A percentile compares a stretch with the other conserved stretches of the same genome.
phyloP scores from a whole-genome alignment of 2,113 vertebrate genomes.

The Sphyrna mokarran region DNA sequence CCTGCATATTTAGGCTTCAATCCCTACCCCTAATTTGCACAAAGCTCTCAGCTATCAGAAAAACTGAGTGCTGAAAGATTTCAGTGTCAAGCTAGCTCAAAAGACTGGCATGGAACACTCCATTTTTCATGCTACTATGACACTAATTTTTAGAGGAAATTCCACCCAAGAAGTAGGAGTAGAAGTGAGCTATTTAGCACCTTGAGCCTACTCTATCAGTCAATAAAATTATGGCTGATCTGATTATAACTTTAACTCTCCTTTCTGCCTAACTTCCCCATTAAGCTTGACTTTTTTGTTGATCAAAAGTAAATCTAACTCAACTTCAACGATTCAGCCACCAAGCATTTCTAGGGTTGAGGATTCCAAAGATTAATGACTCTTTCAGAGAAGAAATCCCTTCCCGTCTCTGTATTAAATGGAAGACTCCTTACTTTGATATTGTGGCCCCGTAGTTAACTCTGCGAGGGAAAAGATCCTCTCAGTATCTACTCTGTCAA shows the following conservation, averaged over 20 bases:
- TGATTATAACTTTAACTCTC: background rate
- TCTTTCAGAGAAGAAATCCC: background rate
- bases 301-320: background rate
- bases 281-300: background rate
- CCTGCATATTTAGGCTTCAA: no score
- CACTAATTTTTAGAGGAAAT: no score
- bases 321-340: background rate
- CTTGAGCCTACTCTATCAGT: background rate
- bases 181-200: background rate
- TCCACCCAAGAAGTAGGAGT: background rate
- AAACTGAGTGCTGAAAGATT: no score
- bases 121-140: no score
- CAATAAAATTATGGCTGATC: background rate
- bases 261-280: background rate
- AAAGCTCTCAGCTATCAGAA: no score
- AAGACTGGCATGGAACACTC: no score
- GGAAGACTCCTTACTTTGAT: background rate
- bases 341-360: background rate
- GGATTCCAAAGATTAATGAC: background rate
- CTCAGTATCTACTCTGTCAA: no score
- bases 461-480: no score
- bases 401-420: background rate
- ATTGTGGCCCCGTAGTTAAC: no score
- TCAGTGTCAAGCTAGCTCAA: no score
- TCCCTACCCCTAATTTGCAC: no score